Percentiles rank a stretch among this genome's conserved stretches.
Evolutionary conservation across 2,888 invertebrate genomes (phyloP).

Genomic region (Ochropleura leucogaster): DNA sequence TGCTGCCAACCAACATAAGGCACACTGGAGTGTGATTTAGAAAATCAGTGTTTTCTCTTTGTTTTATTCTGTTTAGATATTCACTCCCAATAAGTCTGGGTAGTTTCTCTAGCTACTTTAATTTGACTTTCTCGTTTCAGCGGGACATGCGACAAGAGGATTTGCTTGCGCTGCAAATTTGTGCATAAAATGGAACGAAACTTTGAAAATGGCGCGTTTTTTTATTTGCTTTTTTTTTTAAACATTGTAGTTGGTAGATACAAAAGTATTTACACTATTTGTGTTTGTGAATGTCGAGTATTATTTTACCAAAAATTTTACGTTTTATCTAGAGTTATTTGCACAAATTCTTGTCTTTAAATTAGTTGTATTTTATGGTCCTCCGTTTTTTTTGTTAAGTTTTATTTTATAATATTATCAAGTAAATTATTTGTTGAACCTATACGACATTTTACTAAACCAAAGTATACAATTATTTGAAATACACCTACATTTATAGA

Average conservation of each 20-base stretch:
- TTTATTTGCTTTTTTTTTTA: neutral
- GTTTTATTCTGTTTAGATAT: neutral
- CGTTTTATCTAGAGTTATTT: slow-evolving; percentile 59
- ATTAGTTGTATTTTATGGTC: slow-evolving; percentile 32
- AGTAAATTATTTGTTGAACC: neutral
- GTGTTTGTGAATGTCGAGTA: slow-evolving; percentile 64
- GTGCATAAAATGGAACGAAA: neutral
- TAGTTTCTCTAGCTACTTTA: slow-evolving; percentile 2
- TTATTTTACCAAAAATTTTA: slow-evolving; percentile 72
- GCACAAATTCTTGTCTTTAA: slow-evolving; percentile 66
- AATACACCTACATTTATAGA: neutral
- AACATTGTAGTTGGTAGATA: neutral
- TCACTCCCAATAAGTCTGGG: neutral
- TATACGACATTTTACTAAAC: neutral
- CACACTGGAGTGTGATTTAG: too few species aligned
- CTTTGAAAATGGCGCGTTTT: slow-evolving; percentile 11
- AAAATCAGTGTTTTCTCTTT: neutral
- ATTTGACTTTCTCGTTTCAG: slow-evolving; percentile 12
- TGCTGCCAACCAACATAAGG: neutral
- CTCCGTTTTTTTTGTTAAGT: slow-evolving; percentile 1
- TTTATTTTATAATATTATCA: slow-evolving; percentile 26
- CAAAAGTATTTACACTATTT: slow-evolving; percentile 21
- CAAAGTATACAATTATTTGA: neutral
- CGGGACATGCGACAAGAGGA: neutral
- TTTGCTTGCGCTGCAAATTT: slow-evolving; percentile 15